Conservation (phyloP, 2,888 invertebrate species). For the Flabesymbios commensalis region DNA sequence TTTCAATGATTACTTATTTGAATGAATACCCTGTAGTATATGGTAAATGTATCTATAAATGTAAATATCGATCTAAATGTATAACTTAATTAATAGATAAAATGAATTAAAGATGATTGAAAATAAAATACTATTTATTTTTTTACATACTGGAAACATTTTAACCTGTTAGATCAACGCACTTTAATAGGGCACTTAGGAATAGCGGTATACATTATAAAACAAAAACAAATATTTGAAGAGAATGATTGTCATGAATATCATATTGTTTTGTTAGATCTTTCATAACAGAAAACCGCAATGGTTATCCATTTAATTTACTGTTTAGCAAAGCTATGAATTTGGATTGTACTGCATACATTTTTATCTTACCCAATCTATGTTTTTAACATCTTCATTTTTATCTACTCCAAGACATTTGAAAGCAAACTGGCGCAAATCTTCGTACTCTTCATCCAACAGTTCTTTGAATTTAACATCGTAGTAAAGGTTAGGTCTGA, state of each 20-base stretch:
- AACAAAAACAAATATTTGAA: too few relatives aligned
- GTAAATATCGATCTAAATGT: not conserved
- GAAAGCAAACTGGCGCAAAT: conserved; percentile 67
- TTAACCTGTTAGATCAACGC: too few relatives aligned
- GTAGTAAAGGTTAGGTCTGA: conserved; percentile 90
- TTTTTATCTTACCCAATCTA: conserved; percentile 37
- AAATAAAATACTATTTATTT: too few relatives aligned
- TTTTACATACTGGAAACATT: too few relatives aligned
- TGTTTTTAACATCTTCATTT: conserved; percentile 8
- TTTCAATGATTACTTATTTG: not conserved
- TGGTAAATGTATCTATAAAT: not conserved
- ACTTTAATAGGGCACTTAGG: too few relatives aligned
- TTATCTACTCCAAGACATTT: conserved; percentile 40
- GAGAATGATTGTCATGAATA: too few relatives aligned
- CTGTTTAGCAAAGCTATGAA: too few relatives aligned
- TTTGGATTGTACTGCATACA: too few relatives aligned
- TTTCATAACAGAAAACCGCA: too few relatives aligned
- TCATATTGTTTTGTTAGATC: too few relatives aligned
- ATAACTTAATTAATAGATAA: not conserved
- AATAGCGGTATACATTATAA: too few relatives aligned
- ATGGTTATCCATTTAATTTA: too few relatives aligned
- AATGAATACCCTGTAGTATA: not conserved
- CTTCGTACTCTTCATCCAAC: conserved; percentile 75
- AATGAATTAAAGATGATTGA: not conserved
- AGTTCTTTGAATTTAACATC: conserved; percentile 84